Evolutionary conservation across 2,888 invertebrate genomes (phyloP).

Genomic region (Ceramica pisi): DNA sequence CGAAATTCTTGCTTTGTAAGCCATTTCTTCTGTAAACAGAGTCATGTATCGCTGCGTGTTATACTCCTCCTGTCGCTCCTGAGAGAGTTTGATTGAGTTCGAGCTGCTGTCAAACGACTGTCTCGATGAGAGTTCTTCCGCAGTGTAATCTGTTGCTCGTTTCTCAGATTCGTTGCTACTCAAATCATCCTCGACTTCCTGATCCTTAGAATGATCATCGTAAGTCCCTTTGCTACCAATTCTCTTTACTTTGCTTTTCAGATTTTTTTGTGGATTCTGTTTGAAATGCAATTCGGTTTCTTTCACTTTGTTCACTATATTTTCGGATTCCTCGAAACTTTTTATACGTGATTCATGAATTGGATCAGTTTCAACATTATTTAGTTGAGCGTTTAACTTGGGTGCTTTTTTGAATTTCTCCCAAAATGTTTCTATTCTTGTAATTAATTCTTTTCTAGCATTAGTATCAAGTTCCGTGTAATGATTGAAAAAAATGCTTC

Average conservation of each 20-base stretch:
- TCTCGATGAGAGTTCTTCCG: background rate
- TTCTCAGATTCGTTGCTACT: background rate
- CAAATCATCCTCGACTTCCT: background rate
- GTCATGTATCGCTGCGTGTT: constrained; percentile 25
- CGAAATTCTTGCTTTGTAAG: background rate
- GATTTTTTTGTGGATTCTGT: background rate
- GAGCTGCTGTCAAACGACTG: constrained; percentile 30
- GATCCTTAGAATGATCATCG: background rate
- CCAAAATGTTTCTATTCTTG: constrained; percentile 49
- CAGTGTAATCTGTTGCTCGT: background rate
- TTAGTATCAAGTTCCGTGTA: constrained; percentile 68
- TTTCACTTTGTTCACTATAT: background rate
- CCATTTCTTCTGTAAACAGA: constrained; percentile 25
- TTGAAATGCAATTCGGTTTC: background rate
- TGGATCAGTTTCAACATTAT: background rate
- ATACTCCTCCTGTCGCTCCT: constrained; percentile 1
- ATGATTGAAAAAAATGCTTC: constrained; percentile 72
- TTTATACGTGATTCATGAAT: background rate
- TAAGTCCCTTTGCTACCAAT: background rate
- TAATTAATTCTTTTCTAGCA: constrained; percentile 65
- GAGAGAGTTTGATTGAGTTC: constrained; percentile 31
- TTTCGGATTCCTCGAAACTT: background rate
- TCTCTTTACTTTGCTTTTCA: background rate
- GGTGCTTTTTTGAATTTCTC: background rate
- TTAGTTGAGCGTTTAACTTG: too few species aligned